Conservation (phyloP, 2,113 vertebrate genomes). For the Pomatorhinus ruficollis region DNA sequence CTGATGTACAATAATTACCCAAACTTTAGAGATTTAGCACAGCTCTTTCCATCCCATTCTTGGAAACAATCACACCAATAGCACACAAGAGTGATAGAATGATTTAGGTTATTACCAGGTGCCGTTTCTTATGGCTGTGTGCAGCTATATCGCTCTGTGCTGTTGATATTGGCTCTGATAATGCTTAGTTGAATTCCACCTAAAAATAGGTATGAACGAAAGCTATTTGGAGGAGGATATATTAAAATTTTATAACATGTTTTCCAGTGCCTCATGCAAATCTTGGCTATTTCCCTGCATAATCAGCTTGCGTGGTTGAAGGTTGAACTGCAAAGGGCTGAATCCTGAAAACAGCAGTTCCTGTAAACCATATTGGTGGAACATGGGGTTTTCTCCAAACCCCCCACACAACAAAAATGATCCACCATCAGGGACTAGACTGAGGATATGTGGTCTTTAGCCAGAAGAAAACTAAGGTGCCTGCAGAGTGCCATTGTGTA, state of each 20-base stretch:
- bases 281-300: conserved; percentile 1
- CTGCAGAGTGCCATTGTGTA: neutral
- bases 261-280: neutral
- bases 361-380: neutral
- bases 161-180: neutral
- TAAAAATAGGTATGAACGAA: neutral
- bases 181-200: neutral
- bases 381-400: neutral
- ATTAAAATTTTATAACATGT: neutral
- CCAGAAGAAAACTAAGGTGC: neutral
- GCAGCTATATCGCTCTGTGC: neutral
- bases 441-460: neutral
- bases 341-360: neutral
- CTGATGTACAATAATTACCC: neutral
- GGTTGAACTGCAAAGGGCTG: neutral
- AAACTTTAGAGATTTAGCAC: conserved; percentile 1
- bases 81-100: neutral
- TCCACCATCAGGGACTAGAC: neutral
- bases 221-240: neutral
- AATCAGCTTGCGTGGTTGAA: neutral
- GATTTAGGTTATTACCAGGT: neutral
- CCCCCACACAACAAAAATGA: neutral
- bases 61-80: neutral
- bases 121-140: neutral
- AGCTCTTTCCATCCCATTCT: neutral